Evolutionary conservation across 2,797 vertebrate species (phyloP), one percentile per base, ranked within the genome.

Genomic region (Semotilus atromaculatus): DNA sequence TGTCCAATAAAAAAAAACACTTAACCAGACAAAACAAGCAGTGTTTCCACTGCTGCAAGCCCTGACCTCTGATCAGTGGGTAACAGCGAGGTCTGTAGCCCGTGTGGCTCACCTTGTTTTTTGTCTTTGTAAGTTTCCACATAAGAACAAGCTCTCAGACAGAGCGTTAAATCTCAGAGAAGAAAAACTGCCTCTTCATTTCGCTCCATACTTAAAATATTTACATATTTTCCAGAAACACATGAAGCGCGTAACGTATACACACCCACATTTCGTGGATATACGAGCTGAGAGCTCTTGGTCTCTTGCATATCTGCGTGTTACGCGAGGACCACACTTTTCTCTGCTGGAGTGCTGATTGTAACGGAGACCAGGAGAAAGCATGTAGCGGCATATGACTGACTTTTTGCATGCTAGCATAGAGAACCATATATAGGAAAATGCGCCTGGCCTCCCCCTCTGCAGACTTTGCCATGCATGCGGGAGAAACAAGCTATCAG

Each of bases 221-320:
- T 95, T 93, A 95, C 94, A 94, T 94, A 91, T 93, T 93, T 94
- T 72, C 78, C 83, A 87, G 92, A 91, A 90, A 91, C 88, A 91
- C 86, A 88, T 80, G 70, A 90, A 88, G 75, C 75, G 66, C 89
- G 82, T 86, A 86, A 89, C 90, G 81, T 90, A 80, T 86, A 85
- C 58, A 91, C 85, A 84, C 85, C 71, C 81, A 86, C 88, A 82
- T 73, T 84, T 60, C 51, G 81, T 86, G 81, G 71, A 80, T 86
- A 86, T 86, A 83, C 75, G 86, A 88, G 79, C 82, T 75, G 85
- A 76, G 84, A 85, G 78, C 74, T 85, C 85, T 85, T 13, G 10
- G 67, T 58, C 85, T 85, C 78, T 82, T 78, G 82, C 79, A 74
- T 87, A 87, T 80, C 83, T 77, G 74, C 73, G 67, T 26, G 78